Conservation (phyloP, 2,888 invertebrate species). For the Mythimna ferrago region DNA sequence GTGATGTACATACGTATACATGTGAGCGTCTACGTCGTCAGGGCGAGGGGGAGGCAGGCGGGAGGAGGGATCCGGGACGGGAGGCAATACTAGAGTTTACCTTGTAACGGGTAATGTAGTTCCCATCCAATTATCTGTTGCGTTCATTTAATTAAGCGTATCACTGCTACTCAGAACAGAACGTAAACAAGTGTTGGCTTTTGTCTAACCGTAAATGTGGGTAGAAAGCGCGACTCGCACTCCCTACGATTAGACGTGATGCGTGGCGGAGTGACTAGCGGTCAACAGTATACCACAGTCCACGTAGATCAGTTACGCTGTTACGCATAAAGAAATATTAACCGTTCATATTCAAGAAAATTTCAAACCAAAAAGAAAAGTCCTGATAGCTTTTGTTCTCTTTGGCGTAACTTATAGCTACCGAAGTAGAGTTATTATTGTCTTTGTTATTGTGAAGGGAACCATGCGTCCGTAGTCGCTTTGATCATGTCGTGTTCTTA, state of each 20-base stretch:
- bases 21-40: constrained; percentile 16
- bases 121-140: constrained; percentile 58
- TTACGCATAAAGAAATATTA: constrained; percentile 14
- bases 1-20: constrained; percentile 15
- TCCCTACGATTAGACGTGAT: constrained; percentile 65
- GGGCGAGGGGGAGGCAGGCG: constrained; percentile 14
- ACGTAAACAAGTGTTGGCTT: constrained; percentile 66
- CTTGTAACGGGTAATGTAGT: constrained; percentile 39
- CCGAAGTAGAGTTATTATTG: constrained; percentile 49
- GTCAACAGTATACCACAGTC: constrained; percentile 49
- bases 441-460: constrained; percentile 64
- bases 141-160: constrained; percentile 64
- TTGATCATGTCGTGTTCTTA: constrained; percentile 71
- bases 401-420: constrained; percentile 24
- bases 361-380: constrained; percentile 18
- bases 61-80: constrained; percentile 24
- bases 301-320: constrained; percentile 33
- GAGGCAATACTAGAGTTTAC: constrained; percentile 23
- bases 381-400: constrained; percentile 16
- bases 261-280: constrained; percentile 59
- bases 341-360: constrained; percentile 19
- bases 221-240: constrained; percentile 77
- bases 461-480: constrained; percentile 65
- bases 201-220: constrained; percentile 73
- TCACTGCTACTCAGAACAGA: constrained; percentile 50